These are phyloP conservation scores for Galaxias olidus DNA, from an alignment of 2,797 vertebrate species.

Conservation along the genomic window DNA sequence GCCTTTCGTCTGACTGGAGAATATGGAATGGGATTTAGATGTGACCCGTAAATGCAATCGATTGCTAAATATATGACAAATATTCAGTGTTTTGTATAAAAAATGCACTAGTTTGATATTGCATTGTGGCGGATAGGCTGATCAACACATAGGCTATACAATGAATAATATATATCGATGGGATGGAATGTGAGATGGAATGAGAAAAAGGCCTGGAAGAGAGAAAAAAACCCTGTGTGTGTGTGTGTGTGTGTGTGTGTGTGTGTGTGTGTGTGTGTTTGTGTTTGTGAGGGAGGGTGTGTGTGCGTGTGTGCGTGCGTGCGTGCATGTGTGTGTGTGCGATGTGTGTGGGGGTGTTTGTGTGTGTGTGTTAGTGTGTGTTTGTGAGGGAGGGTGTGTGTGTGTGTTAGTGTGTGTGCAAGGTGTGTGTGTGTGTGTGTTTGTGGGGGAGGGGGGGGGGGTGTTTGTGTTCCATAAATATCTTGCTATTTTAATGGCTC, in stretches of 20 bases:
- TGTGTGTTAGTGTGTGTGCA: background rate
- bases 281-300: background rate
- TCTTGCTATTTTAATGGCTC: constrained; percentile 56
- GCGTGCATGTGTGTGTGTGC: background rate
- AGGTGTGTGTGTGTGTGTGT: background rate
- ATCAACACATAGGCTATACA: constrained; percentile 43
- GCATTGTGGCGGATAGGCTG: constrained; percentile 29
- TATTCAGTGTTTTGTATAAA: constrained; percentile 13
- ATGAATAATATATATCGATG: constrained; percentile 57
- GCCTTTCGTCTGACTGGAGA: no score
- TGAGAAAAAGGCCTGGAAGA: constrained; percentile 56
- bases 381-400: background rate
- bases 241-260: background rate
- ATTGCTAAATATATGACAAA: constrained; percentile 19
- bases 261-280: background rate
- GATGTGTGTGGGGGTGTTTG: background rate
- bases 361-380: background rate
- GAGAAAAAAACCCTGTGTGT: constrained; percentile 1
- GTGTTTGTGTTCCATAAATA: constrained; percentile 54
- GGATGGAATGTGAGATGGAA: constrained; percentile 57
- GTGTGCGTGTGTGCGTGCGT: background rate
- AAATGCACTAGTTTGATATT: constrained; percentile 9
- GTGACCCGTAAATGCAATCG: no score
- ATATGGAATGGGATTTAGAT: no score
- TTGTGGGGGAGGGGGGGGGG: background rate